phyloP scores from a whole-genome alignment of 2,888 invertebrate species.

The Calameuta pallipes region DNA sequence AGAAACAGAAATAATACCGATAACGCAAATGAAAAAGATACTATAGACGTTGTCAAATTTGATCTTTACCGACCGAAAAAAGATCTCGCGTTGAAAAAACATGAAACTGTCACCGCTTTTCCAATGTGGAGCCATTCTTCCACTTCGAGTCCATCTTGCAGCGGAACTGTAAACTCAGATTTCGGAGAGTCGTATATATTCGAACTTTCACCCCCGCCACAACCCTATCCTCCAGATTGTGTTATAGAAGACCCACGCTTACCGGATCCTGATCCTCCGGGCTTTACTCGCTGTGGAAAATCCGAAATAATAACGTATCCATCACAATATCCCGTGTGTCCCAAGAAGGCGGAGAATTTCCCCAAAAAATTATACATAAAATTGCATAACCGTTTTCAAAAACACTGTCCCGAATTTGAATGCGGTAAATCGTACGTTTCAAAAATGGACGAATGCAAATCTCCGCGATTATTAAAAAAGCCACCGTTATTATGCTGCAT shows the following conservation, averaged over 20 bases:
- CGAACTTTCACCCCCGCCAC: not conserved
- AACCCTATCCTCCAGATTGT: not conserved
- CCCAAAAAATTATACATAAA: not conserved
- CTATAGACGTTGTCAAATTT: not conserved
- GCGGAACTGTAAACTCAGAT: not conserved
- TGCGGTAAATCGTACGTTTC: constrained; percentile 31
- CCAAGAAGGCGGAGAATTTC: not conserved
- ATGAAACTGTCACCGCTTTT: not conserved
- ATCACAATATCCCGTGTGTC: not conserved
- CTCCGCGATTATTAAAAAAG: not conserved
- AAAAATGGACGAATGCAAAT: constrained; percentile 13
- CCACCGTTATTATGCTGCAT: not conserved
- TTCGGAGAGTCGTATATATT: not conserved
- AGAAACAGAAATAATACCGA: not conserved
- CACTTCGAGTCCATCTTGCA: not conserved
- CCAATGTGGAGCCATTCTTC: not conserved
- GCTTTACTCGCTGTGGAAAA: not conserved
- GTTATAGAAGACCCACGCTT: not conserved
- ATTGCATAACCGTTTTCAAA: not conserved
- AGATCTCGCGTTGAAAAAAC: not conserved
- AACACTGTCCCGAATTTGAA: constrained; percentile 60
- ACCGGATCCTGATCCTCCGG: not conserved
- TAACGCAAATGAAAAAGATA: too few relatives aligned
- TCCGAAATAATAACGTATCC: not conserved
- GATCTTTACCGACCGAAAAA: not conserved